phyloP scores from a whole-genome alignment of 2,888 invertebrate genomes.

The Drosophila birchii region DNA sequence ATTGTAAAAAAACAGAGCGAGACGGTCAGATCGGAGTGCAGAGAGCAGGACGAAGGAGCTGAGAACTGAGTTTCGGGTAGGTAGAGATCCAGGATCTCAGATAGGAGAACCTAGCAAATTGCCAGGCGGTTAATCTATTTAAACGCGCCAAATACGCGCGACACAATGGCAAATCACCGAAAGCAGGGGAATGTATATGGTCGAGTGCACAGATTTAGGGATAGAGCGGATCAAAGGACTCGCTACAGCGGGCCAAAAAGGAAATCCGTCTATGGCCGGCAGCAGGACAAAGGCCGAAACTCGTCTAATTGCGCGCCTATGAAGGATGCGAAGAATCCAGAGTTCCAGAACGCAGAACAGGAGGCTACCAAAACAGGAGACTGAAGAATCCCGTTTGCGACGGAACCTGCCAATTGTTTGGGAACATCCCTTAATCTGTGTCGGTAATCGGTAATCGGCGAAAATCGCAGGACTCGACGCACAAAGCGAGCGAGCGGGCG shows the following conservation, averaged over 20 bases:
- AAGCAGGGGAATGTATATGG: constrained; percentile 46
- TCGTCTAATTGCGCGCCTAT: constrained; percentile 80
- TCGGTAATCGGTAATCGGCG: constrained; percentile 81
- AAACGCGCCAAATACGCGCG: constrained; percentile 83
- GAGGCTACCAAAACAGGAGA: constrained; percentile 25
- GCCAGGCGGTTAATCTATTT: constrained; percentile 85
- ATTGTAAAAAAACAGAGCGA: constrained; percentile 55
- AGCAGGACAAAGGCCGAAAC: constrained; percentile 67
- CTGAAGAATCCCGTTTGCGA: constrained; percentile 24
- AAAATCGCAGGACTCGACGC: constrained; percentile 36
- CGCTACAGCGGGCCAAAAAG: constrained; percentile 49
- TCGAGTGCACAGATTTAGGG: constrained; percentile 78
- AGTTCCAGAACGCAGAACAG: constrained; percentile 16
- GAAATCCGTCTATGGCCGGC: constrained; percentile 58
- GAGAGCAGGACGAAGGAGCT: constrained; percentile 10
- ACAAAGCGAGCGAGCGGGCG: constrained; percentile 68
- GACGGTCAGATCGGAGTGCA: constrained; percentile 2
- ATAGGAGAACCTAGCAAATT: constrained; percentile 81
- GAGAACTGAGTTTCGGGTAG: constrained; percentile 38
- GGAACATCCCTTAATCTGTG: constrained; percentile 84
- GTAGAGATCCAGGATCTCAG: constrained; percentile 54
- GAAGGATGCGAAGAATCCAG: constrained; percentile 50
- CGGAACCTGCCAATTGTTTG: constrained; percentile 69
- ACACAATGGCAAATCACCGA: constrained; percentile 66
- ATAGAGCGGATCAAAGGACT: constrained; percentile 73